Conservation (phyloP, 2,113 vertebrate genomes). For the Leucopsar rothschildi region DNA sequence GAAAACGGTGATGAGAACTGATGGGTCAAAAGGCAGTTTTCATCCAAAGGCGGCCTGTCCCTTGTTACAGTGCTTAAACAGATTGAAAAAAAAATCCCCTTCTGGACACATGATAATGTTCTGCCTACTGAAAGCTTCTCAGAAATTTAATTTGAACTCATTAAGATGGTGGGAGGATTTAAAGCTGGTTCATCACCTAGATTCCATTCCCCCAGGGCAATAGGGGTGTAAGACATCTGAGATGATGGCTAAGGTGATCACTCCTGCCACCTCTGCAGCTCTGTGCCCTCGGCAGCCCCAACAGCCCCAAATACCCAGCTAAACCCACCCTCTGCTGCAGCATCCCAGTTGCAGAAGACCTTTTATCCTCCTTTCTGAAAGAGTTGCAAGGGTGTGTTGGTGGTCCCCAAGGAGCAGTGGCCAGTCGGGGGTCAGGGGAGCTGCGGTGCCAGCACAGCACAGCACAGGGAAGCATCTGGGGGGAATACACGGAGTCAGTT, state of each 20-base stretch:
- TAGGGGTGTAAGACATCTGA: neutral
- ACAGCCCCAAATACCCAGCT: accelerated
- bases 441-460: neutral
- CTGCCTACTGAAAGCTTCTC: neutral
- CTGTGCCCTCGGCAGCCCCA: neutral
- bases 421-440: neutral
- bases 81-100: neutral
- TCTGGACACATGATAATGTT: neutral
- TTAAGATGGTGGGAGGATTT: neutral
- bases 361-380: neutral
- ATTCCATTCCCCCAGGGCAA: neutral
- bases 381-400: neutral
- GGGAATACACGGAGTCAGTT: neutral
- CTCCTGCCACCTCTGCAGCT: neutral
- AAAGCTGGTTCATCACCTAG: neutral
- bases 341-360: neutral
- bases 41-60: neutral
- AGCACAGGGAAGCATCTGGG: neutral
- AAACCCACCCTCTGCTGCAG: neutral
- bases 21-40: neutral
- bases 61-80: neutral
- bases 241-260: neutral
- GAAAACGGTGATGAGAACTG: neutral
- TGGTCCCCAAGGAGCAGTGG: neutral
- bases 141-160: neutral